These are phyloP conservation scores for Sinhomidia bicolor DNA, from an alignment of 2,888 invertebrate species.

Conservation along the genomic window DNA sequence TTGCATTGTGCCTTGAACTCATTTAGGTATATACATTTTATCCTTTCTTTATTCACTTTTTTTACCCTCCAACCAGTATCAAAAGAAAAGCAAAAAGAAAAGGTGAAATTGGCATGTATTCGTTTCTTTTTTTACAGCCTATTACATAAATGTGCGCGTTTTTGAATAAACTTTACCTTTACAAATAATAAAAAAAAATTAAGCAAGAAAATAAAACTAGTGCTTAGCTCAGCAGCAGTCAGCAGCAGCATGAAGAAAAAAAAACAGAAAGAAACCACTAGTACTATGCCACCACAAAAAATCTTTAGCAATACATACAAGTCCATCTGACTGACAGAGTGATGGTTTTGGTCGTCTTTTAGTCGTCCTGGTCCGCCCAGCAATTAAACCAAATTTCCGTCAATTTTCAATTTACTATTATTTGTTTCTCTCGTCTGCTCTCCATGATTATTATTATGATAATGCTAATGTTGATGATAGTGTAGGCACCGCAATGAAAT, in stretches of 20 bases:
- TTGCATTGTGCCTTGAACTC: conserved; percentile 5
- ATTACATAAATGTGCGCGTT: background rate
- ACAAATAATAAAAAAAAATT: background rate
- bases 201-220: background rate
- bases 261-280: background rate
- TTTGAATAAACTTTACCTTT: background rate
- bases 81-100: background rate
- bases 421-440: conserved; percentile 5
- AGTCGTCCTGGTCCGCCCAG: conserved; percentile 32
- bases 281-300: background rate
- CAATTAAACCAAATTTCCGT: conserved; percentile 56
- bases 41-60: no score
- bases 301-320: background rate
- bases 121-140: background rate
- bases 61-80: background rate
- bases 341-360: conserved; percentile 2
- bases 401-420: conserved; percentile 58
- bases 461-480: background rate
- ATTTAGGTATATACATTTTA: background rate
- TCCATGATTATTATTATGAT: conserved; percentile 8
- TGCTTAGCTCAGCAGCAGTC: background rate
- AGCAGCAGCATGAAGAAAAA: no score
- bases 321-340: background rate
- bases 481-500: no score
- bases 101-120: conserved; percentile 1